Conservation (phyloP, 2,888 invertebrate genomes). For the Epinotia ramella region DNA sequence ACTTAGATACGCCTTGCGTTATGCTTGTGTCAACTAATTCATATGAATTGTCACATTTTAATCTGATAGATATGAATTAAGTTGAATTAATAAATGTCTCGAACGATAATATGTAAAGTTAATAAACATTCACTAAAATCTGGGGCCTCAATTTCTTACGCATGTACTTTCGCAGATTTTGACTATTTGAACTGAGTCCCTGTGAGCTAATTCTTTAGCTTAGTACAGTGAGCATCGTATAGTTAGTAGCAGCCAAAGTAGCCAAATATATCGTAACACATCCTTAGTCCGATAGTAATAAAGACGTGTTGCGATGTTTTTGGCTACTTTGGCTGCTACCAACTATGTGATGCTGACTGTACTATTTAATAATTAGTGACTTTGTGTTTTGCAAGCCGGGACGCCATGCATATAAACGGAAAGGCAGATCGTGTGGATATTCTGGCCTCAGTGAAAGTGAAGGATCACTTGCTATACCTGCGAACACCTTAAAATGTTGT, state of each 20-base stretch:
- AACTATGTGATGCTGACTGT: too few species aligned
- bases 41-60: conserved; percentile 22
- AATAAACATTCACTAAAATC: conserved; percentile 5
- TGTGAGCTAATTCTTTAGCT: neutral
- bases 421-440: neutral
- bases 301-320: too few species aligned
- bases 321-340: too few species aligned
- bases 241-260: too few species aligned
- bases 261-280: too few species aligned
- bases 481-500: neutral
- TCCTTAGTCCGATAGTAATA: too few species aligned
- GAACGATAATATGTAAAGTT: neutral
- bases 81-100: conserved; percentile 13
- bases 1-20: neutral
- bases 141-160: neutral
- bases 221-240: too few species aligned
- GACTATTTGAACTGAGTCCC: neutral
- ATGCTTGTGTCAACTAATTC: conserved; percentile 20
- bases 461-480: neutral
- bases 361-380: neutral
- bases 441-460: neutral
- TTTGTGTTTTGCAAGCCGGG: neutral
- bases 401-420: neutral
- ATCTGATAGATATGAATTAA: conserved; percentile 32
- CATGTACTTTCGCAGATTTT: neutral